Evolutionary conservation across 1,140 invertebrate species (phyloP), one percentile per base, ranked within the genome.

Genomic region (Geopemphigus sp.): DNA sequence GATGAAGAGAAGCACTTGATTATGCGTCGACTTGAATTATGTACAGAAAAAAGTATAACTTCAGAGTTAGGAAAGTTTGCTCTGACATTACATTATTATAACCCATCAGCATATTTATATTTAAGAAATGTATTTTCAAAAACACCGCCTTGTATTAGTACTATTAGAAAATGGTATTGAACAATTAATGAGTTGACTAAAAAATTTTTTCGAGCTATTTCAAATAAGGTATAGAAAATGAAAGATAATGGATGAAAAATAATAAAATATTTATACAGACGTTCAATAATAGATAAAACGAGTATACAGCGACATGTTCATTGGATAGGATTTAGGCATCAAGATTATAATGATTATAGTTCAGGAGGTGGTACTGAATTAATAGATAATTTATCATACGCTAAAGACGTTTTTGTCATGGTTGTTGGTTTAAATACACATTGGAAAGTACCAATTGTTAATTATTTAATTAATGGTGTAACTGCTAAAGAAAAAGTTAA

Each of bases 401-500:
- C 61, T 63, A 63, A 63, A 59, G 57, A 59, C 26, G 73, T 17
- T 15, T 29, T 54, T 54, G 54, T 80, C 29, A 26, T 80, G 53
- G 45, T 80, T 29, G 54, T 80, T n/a, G 45, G 22, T 56, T 29
- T 80, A 47, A 70, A 80, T 39, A 24, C 17, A 26, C n/a, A 45
- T 32, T 80, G 80, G 66, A 80, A 80, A 57, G 17, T 80, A 15
- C 53, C 80, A 24, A 53, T 68, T 19, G 66, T 15, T 19, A 72
- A 81, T 45, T 81, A 66, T 45, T 72, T 81, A 26, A 19, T 81
- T 19, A 54, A 72, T 72, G 22, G 24, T 12, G 17, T 81, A 32
- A 39, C 45, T 72, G 57, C 26, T 24, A 11, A 59, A 47, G 15
- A 63, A 32, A 57, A 39, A 61, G 81, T 82, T 63, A 81, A 82